A percentile compares a stretch with the other conserved stretches of the same genome.
These are phyloP conservation scores for Macrotrachela quadricornifera DNA, from an alignment of 1,140 invertebrate species.

Conservation along the genomic window DNA sequence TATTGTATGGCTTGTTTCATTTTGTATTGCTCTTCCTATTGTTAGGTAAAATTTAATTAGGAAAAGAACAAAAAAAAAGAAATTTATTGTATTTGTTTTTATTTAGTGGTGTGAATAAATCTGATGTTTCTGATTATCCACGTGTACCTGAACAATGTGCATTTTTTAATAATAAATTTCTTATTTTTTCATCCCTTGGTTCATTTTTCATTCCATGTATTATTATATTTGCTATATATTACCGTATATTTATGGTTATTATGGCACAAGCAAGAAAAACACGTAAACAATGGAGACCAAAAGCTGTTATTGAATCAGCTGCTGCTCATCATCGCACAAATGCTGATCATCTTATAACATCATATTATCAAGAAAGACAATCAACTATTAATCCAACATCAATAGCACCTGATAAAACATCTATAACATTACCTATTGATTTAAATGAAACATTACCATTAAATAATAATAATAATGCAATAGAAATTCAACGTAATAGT, in stretches of 20 bases:
- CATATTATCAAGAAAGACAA: no score
- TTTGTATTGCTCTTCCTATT: slow-evolving; percentile 85
- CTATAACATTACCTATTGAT: no score
- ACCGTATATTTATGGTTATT: slow-evolving; percentile 79
- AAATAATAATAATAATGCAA: no score
- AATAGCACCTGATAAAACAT: no score
- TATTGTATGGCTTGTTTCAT: slow-evolving; percentile 85
- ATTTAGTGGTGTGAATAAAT: slow-evolving; percentile 56
- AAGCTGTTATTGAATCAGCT: no score
- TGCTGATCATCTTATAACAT: no score
- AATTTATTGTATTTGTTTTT: neutral
- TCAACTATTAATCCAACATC: no score
- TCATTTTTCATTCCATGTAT: slow-evolving; percentile 98
- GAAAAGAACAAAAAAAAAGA: slow-evolving; percentile 13
- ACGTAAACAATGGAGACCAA: neutral
- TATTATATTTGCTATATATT: slow-evolving; percentile 95
- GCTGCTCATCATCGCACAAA: no score
- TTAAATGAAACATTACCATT: no score
- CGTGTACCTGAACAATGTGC: slow-evolving; percentile 41
- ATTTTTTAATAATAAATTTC: slow-evolving; percentile 93
- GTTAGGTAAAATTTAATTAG: slow-evolving; percentile 71
- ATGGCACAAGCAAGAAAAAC: neutral
- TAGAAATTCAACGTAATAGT: no score
- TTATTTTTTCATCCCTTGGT: slow-evolving; percentile 84
- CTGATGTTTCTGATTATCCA: neutral